A percentile compares a stretch with the other conserved stretches of the same genome.
These are phyloP conservation scores for Gallinago solitaria DNA, from an alignment of 2,797 vertebrate species.

Conservation along the genomic window DNA sequence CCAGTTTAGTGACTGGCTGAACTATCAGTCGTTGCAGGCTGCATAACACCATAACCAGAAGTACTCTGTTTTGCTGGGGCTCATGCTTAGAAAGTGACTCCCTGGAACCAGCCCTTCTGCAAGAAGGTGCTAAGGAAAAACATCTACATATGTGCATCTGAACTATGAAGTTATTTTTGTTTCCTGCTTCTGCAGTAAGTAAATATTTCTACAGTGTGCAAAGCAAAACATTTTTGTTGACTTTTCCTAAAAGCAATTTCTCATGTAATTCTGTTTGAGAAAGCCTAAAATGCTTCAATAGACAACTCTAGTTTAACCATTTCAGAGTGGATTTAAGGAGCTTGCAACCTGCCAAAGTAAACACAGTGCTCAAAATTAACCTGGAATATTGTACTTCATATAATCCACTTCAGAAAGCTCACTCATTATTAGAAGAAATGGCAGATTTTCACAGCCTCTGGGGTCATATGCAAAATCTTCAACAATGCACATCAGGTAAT, in stretches of 20 bases:
- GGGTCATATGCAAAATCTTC: not conserved
- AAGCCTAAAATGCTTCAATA: not conserved
- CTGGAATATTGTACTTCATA: not conserved
- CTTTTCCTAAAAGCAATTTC: not conserved
- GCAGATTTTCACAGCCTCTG: not conserved
- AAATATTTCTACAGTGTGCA: not conserved
- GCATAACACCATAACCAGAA: fast-evolving
- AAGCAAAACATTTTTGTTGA: constrained; percentile 5
- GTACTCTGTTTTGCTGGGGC: not conserved
- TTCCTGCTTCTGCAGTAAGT: not conserved
- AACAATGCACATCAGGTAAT: constrained; percentile 13
- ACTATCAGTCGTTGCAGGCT: not conserved
- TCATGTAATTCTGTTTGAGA: constrained; percentile 23
- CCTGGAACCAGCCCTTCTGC: not conserved
- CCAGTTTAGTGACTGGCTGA: not conserved
- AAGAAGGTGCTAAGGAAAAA: not conserved
- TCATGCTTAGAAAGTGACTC: not conserved
- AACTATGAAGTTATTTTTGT: not conserved
- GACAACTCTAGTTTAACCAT: constrained; percentile 21
- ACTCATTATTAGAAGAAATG: constrained; percentile 3
- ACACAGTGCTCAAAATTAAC: constrained; percentile 27
- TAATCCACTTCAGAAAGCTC: constrained; percentile 41
- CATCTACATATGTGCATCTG: not conserved
- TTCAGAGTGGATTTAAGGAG: constrained; percentile 31
- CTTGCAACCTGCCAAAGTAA: constrained; percentile 37